Evolutionary conservation across 2,797 vertebrate genomes (phyloP), one percentile per base, ranked within the genome.

Genomic region (Oreortyx pictus): DNA sequence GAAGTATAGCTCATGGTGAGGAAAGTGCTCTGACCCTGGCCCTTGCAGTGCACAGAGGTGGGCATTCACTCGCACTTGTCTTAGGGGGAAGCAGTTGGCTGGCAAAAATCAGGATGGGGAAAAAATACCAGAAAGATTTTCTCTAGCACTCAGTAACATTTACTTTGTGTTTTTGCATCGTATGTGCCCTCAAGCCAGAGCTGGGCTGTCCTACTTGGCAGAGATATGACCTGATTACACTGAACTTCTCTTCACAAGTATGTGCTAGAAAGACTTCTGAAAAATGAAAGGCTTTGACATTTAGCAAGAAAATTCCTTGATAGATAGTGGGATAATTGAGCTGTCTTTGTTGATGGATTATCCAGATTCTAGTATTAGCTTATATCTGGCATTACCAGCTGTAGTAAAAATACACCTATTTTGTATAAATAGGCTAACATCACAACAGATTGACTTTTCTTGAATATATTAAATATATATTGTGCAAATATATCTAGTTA

Each of bases 1-100:
- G 59, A 66, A 29, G 56, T 5, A n/a, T 25, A 18, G 9, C 17
- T 46, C 9, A n/a, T 25, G 33, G 5, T 0, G 7, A 77, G 56
- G 49, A 82, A 78, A 39, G 18, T 14, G 73, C 7, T 2, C 1
- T 52, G 50, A 52, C 25, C 49, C 24, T 52, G 43, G 15, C 35
- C 18, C 4, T 3, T 9, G 12, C 0, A 1, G 12, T 60, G 47
- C 77, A 6, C 65, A 71, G 11, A 2, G 6, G 23, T 47, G 19
- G 11, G 16, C 39, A 24, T 70, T 64, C 18, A 29, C 10, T 18
- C 33, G 8, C 44, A 59, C 35, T 10, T 35, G 17, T 49, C 44
- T 11, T 2, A 27, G 9, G 15, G 12, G 6, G 3, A 80, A 23
- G 14, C 50, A 41, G 15, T 17, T 84, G 39, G n/a, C 41, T 84